A percentile compares a stretch with the other conserved stretches of the same genome.
These are phyloP conservation scores for Pteria penguin DNA, from an alignment of 2,888 invertebrate species.

Conservation along the genomic window DNA sequence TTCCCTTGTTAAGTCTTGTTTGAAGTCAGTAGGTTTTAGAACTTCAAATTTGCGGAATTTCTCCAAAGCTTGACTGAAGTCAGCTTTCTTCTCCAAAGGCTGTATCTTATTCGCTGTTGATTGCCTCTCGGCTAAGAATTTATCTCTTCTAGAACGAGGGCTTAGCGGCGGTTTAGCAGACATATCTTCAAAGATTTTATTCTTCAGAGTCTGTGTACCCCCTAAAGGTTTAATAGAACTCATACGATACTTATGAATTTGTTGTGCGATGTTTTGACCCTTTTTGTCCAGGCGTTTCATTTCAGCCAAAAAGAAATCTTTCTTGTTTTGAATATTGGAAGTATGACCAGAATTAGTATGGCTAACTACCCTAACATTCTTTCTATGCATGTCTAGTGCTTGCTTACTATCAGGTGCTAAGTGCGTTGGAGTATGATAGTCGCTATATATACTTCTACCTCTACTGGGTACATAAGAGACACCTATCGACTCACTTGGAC, in stretches of 20 bases:
- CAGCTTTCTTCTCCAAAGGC: constrained; percentile 30
- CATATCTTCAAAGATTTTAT: constrained; percentile 6
- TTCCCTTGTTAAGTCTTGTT: not conserved
- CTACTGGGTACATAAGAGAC: constrained; percentile 38
- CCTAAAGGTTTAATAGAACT: constrained; percentile 3
- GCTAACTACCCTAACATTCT: constrained; percentile 9
- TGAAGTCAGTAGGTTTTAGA: not conserved
- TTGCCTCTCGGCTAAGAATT: constrained; percentile 28
- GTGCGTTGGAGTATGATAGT: not conserved
- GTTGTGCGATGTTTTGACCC: constrained; percentile 5
- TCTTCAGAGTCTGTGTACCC: constrained; percentile 8
- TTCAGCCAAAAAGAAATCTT: constrained; percentile 28
- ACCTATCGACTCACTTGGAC: constrained; percentile 67
- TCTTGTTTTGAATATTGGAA: constrained; percentile 24
- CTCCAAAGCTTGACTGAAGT: constrained; percentile 34
- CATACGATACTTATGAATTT: constrained; percentile 4
- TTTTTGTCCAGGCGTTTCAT: constrained; percentile 27
- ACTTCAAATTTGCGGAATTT: constrained; percentile 32
- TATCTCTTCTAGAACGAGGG: constrained; percentile 41
- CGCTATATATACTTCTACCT: constrained; percentile 33
- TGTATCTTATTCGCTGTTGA: constrained; percentile 2
- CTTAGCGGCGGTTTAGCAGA: constrained; percentile 12
- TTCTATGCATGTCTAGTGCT: constrained; percentile 14
- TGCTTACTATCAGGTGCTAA: not conserved
- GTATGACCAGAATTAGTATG: constrained; percentile 25